Evolutionary conservation across 1,140 invertebrate genomes (phyloP).

Genomic region (Pseudomyrmex gracilis): DNA sequence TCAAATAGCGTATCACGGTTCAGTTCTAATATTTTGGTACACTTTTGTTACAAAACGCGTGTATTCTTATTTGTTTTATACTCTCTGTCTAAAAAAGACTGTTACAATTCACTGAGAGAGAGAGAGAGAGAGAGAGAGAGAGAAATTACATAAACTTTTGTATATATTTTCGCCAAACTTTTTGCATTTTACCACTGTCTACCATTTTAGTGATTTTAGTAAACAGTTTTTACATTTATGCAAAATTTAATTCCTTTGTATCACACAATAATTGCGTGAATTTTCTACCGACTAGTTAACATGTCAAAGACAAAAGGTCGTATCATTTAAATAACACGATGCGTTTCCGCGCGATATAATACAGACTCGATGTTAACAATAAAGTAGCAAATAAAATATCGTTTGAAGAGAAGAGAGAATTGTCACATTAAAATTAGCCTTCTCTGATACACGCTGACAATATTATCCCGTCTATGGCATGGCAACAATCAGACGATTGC

Average conservation of each 20-base stretch:
- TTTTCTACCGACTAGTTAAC: not conserved
- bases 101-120: constrained; percentile 28
- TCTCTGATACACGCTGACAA: not conserved
- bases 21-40: constrained; percentile 44
- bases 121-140: too few relatives aligned
- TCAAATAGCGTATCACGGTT: constrained; percentile 30
- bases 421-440: constrained; percentile 4
- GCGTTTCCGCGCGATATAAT: not conserved
- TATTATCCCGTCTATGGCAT: constrained; percentile 24
- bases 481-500: constrained; percentile 26
- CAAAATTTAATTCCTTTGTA: not conserved
- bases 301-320: not conserved
- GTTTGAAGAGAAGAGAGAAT: constrained; percentile 25
- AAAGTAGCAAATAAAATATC: constrained; percentile 23
- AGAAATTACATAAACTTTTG: constrained; percentile 18
- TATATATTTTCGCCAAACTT: too few relatives aligned
- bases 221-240: not conserved
- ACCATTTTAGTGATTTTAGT: too few relatives aligned
- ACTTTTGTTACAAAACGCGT: constrained; percentile 35
- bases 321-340: not conserved
- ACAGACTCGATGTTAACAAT: constrained; percentile 9
- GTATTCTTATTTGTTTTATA: constrained; percentile 48
- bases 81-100: constrained; percentile 26
- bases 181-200: too few relatives aligned
- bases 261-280: not conserved